phyloP scores from a whole-genome alignment of 1,140 invertebrate genomes.

The Nasonia vitripennis region DNA sequence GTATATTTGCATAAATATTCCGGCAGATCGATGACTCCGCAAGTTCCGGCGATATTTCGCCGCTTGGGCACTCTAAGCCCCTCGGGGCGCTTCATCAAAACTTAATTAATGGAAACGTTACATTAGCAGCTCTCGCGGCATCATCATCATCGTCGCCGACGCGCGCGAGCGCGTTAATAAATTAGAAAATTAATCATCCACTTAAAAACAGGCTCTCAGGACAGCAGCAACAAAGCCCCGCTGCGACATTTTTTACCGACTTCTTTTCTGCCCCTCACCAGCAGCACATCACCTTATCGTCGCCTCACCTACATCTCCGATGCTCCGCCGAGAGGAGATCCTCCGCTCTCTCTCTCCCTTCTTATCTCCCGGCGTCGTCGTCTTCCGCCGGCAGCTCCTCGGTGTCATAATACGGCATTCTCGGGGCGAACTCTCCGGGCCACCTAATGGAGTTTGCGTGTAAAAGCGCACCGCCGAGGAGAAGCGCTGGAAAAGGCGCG shows the following conservation, averaged over 20 bases:
- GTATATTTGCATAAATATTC: neutral
- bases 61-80: too few species aligned
- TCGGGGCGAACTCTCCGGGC: slow-evolving; percentile 53
- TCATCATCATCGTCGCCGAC: neutral
- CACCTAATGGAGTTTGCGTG: slow-evolving; percentile 68
- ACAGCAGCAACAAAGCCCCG: neutral
- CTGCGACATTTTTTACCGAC: neutral
- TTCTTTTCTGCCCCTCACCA: neutral
- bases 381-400: slow-evolving; percentile 20
- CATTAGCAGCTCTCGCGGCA: neutral
- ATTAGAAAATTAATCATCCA: neutral
- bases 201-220: slow-evolving; percentile 4
- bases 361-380: slow-evolving; percentile 18
- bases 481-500: slow-evolving; percentile 42
- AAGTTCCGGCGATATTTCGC: neutral
- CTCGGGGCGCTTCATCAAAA: neutral
- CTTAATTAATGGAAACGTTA: slow-evolving; percentile 3
- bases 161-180: neutral
- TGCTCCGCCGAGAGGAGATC: neutral
- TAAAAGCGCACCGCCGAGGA: slow-evolving; percentile 59
- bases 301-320: slow-evolving; percentile 14
- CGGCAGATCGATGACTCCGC: neutral
- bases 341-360: slow-evolving; percentile 10
- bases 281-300: slow-evolving; percentile 15
- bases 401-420: slow-evolving; percentile 65